Conservation (phyloP, 1,140 invertebrate species). For the Druon quercuslanigerum region DNA sequence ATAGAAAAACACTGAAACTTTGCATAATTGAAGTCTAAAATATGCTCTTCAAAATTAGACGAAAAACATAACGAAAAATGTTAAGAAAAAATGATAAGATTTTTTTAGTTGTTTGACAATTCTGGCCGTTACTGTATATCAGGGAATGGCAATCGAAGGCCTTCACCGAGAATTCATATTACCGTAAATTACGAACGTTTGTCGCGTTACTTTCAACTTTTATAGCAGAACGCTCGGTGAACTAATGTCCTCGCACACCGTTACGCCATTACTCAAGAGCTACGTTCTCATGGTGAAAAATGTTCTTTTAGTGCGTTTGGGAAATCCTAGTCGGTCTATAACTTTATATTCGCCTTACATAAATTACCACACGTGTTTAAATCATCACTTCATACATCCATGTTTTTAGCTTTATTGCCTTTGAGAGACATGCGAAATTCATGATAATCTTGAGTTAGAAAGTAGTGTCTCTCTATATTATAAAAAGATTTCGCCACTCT, state of each 20-base stretch:
- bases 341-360: background rate
- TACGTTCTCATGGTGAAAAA: background rate
- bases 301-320: background rate
- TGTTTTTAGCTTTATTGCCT: background rate
- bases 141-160: background rate
- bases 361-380: background rate
- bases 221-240: background rate
- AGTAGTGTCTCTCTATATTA: too few relatives aligned
- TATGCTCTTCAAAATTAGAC: background rate
- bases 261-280: slow-evolving; percentile 3
- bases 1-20: too few relatives aligned
- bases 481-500: too few relatives aligned
- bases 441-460: too few relatives aligned
- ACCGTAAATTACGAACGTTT: background rate
- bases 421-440: too few relatives aligned
- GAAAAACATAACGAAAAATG: too few relatives aligned
- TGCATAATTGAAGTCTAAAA: background rate
- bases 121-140: background rate
- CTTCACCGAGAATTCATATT: background rate
- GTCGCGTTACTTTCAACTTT: slow-evolving; percentile 1
- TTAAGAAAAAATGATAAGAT: too few relatives aligned
- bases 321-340: background rate
- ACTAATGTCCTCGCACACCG: background rate
- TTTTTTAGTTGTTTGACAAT: too few relatives aligned
- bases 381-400: background rate